Base-by-base conservation (phyloP, 2,113 vertebrate genomes). In the Miniopterus natalensis region DNA sequence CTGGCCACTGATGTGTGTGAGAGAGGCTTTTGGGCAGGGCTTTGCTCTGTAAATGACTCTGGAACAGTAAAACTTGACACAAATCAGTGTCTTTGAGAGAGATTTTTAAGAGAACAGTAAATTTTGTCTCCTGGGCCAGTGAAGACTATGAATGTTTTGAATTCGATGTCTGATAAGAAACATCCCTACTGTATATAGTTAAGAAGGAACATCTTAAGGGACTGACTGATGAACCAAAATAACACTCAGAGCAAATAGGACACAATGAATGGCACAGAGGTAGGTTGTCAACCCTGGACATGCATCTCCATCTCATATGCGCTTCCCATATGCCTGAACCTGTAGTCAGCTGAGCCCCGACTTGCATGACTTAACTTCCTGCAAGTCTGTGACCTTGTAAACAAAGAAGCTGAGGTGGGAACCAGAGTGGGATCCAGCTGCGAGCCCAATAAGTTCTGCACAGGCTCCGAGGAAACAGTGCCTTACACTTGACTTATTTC, bases 321-420 rank as follows among this genome's bases (percentile, higher is more conserved):
- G 84, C 42, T 80, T 79, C 94, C 36, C 61, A 81, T 51, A 49
- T 59, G 21, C 68, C 23, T 59, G 11, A 29, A 13, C n/a, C 47
- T 25, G 7, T n/a, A n/a, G 61, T 75, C 21, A 23, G 65, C 47
- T 45, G n/a, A 94, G 65, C 65, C 75, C 25, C 9, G 59, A 31
- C 74, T 47, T 63, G 71, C 75, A 51, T 66, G 87, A 49, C 79
- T 84, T 70, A 31, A 31, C 90, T 87, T 95, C 53, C 21, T 63
- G 80, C 42, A 92, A 53, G 21, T 66, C 80, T 45, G 57, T 79
- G 86, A 84, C 65, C 36, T 55, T 12, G 14, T 74, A 57, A 74
- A 66, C 36, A 92, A 93, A 49, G 17, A 84, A 95, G 85, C 75
- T 53, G 77, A 90, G 94, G 88, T 84, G 73, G 92, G 90, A 92